phyloP scores from a whole-genome alignment of 1,140 invertebrate genomes.

The Cydia pomonella region DNA sequence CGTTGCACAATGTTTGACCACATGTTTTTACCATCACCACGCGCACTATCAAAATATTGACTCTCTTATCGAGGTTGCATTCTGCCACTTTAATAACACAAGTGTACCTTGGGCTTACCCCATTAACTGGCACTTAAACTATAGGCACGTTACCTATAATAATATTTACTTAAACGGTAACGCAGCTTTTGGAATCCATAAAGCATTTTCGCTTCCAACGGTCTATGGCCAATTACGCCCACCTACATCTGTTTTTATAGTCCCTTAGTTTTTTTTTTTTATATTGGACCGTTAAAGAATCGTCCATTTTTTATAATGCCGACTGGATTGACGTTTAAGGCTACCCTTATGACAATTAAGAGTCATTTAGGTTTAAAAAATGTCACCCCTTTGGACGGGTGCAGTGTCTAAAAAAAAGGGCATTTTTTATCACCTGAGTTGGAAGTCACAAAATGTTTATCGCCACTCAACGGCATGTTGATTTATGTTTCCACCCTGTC shows the following conservation, averaged over 20 bases:
- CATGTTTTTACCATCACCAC: slow-evolving; percentile 71
- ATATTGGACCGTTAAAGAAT: slow-evolving; percentile 60
- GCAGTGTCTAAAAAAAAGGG: slow-evolving; percentile 66
- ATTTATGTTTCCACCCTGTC: slow-evolving; percentile 76
- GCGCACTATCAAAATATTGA: slow-evolving; percentile 78
- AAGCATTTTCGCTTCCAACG: slow-evolving; percentile 64
- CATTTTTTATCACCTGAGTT: slow-evolving; percentile 77
- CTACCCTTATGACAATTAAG: slow-evolving; percentile 73
- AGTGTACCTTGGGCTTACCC: slow-evolving; percentile 71
- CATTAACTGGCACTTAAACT: slow-evolving; percentile 71
- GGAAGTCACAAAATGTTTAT: slow-evolving; percentile 80
- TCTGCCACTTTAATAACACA: slow-evolving; percentile 69
- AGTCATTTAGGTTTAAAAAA: slow-evolving; percentile 72
- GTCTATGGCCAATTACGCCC: slow-evolving; percentile 54
- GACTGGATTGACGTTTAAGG: slow-evolving; percentile 64
- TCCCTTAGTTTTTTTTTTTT: slow-evolving; percentile 38
- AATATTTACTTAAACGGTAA: slow-evolving; percentile 65
- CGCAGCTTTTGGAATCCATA: slow-evolving; percentile 48
- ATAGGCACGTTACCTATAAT: slow-evolving; percentile 62
- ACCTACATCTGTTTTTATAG: slow-evolving; percentile 62
- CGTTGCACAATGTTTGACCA: slow-evolving; percentile 75
- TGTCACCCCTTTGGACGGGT: slow-evolving; percentile 72
- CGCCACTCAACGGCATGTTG: slow-evolving; percentile 76
- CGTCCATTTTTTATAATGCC: slow-evolving; percentile 67
- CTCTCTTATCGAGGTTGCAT: slow-evolving; percentile 65